Conservation (phyloP, 2,113 vertebrate genomes). For the Colaptes auratus region DNA sequence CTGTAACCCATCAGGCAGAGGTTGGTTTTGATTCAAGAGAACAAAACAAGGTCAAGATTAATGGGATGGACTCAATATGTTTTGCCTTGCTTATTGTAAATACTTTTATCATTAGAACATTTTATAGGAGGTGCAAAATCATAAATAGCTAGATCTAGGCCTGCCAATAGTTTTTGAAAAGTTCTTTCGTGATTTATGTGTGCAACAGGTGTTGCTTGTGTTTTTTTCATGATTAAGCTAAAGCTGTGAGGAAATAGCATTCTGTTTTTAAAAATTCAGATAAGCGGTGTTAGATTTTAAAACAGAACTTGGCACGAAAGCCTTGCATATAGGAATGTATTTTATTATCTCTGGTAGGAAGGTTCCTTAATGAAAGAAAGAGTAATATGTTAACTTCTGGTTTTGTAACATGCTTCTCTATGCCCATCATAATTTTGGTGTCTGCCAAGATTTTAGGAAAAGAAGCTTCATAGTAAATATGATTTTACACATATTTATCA, state of each 20-base stretch:
- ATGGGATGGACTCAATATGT: neutral
- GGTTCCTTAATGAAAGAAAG: neutral
- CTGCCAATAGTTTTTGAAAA: neutral
- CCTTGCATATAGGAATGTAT: neutral
- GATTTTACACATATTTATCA: neutral
- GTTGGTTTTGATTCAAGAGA: neutral
- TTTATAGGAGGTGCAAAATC: neutral
- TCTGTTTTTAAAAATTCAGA: neutral
- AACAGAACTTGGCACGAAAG: neutral
- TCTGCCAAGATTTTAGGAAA: neutral
- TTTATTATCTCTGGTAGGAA: neutral
- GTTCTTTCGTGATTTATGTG: neutral
- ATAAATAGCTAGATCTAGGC: neutral
- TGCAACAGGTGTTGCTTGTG: neutral
- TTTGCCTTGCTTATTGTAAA: neutral
- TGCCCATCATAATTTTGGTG: neutral
- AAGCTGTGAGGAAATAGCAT: neutral
- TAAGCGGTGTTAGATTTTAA: neutral
- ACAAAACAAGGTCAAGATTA: neutral
- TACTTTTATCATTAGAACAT: neutral
- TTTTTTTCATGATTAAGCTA: neutral
- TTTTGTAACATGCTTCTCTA: neutral
- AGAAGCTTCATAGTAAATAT: neutral
- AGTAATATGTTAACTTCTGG: neutral
- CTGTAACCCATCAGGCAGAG: neutral